Evolutionary conservation across 2,888 invertebrate species (phyloP), one percentile per base, ranked within the genome.

Genomic region (Lucinisca nassula): DNA sequence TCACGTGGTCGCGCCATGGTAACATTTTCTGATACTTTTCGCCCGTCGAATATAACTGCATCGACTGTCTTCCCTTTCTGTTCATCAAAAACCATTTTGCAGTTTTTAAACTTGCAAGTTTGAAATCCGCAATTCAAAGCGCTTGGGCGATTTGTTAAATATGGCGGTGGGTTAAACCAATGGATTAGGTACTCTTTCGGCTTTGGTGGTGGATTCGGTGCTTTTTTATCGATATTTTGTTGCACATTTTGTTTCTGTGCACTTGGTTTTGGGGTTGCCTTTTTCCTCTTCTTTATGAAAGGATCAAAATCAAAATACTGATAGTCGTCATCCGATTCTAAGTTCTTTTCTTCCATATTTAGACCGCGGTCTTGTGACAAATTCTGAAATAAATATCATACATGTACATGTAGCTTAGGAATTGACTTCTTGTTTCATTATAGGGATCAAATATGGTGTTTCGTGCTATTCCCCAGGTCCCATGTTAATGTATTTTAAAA

Each of bases 21-120:
- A 0, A 79, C 12, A 21, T 40, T 77, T 30, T 82, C 32, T 4
- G 67, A 35, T 4, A 90, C 80, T 70, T 70, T 78, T 2, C 87
- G 79, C 14, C 89, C 89, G 51, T 90, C 89, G 77, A 90, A 90
- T n/a, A 90, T 38, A n/a, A 90, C 82, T 0, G 81, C 87, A 30
- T 87, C 85, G 30, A 77, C 78, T 27, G n/a, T 30, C n/a, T 40
- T 24, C 0, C 67, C 78, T 17, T 58, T 45, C 38, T 70, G 72
- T 76, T 32, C 61, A n/a, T 85, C 75, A 27, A 83, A 85, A 0
- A 83, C 83, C 61, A 90, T 49, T 17, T 76, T 67, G 32, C 89
- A 90, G 55, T 90, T 87, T 3, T 55, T 87, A 32, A 80, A 83
- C 51, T 80, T 75, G 72, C 89, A 90, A 14, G 32, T 73, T 37